Evolutionary conservation across 2,113 vertebrate species (phyloP).

Genomic region (Butorides virescens): DNA sequence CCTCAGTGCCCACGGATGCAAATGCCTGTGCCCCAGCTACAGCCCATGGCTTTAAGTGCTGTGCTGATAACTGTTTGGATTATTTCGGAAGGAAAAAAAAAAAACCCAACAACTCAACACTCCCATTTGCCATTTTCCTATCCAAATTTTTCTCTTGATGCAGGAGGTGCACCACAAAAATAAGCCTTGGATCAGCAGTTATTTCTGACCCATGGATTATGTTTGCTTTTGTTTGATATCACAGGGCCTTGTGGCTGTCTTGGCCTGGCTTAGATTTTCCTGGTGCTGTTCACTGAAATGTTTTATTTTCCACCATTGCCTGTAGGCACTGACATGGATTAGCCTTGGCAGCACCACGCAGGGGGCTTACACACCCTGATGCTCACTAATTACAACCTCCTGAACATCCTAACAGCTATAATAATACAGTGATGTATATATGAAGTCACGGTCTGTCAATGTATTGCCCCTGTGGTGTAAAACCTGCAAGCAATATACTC

Average conservation of each 20-base stretch:
- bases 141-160: background rate
- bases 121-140: background rate
- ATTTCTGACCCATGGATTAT: background rate
- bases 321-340: conserved; percentile 43
- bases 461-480: conserved; percentile 25
- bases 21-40: background rate
- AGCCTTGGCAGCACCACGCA: conserved; percentile 24
- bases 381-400: conserved; percentile 59
- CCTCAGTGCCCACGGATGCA: background rate
- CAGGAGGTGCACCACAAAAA: background rate
- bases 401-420: conserved; percentile 14
- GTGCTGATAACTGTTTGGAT: background rate
- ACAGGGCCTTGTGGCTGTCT: background rate
- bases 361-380: conserved; percentile 31
- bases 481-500: conserved; percentile 9
- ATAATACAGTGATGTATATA: conserved; percentile 20
- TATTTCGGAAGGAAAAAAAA: background rate
- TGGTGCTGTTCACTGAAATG: conserved; percentile 8
- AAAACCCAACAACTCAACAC: background rate
- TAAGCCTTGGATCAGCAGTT: background rate
- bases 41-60: background rate
- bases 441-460: background rate
- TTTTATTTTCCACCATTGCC: conserved; percentile 36
- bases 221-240: background rate
- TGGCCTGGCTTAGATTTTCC: conserved; percentile 20